These are phyloP conservation scores for Ditula angustiorana DNA, from an alignment of 2,888 invertebrate species.

Conservation along the genomic window DNA sequence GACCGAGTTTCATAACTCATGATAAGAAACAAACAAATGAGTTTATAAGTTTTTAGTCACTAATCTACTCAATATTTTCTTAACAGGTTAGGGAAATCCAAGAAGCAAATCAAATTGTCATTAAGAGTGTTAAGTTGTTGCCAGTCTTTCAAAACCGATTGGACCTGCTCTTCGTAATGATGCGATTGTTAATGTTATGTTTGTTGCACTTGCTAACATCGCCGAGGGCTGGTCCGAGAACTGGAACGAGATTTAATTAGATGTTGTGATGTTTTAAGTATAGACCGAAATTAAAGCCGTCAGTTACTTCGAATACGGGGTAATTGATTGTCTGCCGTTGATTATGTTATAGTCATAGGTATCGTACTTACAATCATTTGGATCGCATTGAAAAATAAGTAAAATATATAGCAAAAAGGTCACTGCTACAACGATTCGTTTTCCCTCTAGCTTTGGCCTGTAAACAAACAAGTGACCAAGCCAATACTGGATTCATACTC, in stretches of 20 bases:
- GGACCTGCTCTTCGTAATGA: conserved; percentile 18
- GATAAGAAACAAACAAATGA: too few relatives aligned
- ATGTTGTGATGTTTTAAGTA: background rate
- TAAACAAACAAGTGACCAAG: too few relatives aligned
- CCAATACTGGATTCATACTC: too few relatives aligned
- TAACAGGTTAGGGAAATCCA: background rate
- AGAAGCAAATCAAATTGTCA: conserved; percentile 12
- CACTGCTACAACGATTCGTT: too few relatives aligned
- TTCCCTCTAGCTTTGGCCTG: too few relatives aligned
- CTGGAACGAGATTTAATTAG: conserved; percentile 16
- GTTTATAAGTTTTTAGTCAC: too few relatives aligned
- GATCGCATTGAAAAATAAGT: background rate
- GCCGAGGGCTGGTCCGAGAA: conserved; percentile 9
- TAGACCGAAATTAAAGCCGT: conserved; percentile 9
- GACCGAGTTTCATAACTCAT: too few relatives aligned
- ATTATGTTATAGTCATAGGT: background rate
- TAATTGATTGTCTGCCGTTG: background rate
- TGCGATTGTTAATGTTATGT: conserved; percentile 3
- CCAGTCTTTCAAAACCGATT: conserved; percentile 24
- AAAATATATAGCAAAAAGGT: too few relatives aligned
- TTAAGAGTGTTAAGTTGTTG: conserved; percentile 16
- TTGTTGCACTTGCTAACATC: conserved; percentile 13
- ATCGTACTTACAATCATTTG: background rate
- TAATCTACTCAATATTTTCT: background rate
- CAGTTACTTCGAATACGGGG: background rate